A percentile compares a stretch with the other conserved stretches of the same genome.
phyloP scores from a whole-genome alignment of 2,888 invertebrate species.

The Cinara cedri region DNA sequence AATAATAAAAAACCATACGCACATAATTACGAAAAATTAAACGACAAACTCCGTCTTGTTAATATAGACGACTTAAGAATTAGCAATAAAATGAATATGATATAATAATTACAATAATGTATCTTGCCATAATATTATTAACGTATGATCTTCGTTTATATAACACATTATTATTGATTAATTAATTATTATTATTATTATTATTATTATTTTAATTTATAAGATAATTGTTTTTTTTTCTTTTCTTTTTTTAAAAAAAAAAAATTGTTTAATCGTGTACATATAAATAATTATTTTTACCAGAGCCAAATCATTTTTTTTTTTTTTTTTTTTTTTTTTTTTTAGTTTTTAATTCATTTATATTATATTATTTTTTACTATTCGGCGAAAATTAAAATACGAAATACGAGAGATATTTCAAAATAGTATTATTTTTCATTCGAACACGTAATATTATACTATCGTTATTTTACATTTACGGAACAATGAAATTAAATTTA shows the following conservation, averaged over 20 bases:
- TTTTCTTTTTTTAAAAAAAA: slow-evolving; percentile 8
- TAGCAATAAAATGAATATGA: neutral
- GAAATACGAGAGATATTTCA: too few species aligned
- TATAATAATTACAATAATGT: neutral
- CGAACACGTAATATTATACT: too few species aligned
- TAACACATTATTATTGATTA: neutral
- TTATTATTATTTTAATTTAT: slow-evolving; percentile 31
- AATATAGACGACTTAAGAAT: too few species aligned
- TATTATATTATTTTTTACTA: slow-evolving; percentile 12
- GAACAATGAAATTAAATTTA: too few species aligned
- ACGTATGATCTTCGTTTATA: slow-evolving; percentile 42
- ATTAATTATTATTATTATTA: neutral
- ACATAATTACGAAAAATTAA: neutral
- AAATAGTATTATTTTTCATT: neutral
- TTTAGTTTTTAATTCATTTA: neutral
- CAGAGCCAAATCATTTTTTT: slow-evolving; percentile 31
- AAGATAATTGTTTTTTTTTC: slow-evolving; percentile 24
- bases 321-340: neutral
- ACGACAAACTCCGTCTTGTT: neutral
- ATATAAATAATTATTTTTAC: slow-evolving; percentile 32
- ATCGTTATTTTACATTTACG: too few species aligned
- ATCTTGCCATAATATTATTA: slow-evolving; percentile 35
- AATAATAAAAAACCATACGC: too few species aligned
- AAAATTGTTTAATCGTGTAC: slow-evolving; percentile 23
- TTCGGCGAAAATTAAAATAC: neutral